phyloP scores from a whole-genome alignment of 2,888 invertebrate species.

The Mantis religiosa region DNA sequence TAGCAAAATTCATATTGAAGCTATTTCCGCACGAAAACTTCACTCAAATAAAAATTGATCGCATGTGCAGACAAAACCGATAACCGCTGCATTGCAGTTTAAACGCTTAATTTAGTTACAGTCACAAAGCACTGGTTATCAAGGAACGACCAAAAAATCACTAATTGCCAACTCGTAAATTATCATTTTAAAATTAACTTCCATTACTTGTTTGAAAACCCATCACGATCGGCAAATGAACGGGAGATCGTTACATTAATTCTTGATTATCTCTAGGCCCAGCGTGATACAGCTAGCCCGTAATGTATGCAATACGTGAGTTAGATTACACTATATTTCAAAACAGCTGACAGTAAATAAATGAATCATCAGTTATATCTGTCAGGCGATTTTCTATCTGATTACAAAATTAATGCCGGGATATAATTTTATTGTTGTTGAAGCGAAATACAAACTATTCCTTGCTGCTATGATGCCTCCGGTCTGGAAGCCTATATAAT shows the following conservation, averaged over 20 bases:
- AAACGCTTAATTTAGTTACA: background rate
- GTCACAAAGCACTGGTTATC: background rate
- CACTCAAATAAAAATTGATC: background rate
- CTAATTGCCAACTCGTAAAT: background rate
- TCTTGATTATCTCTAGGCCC: background rate
- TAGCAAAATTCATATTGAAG: background rate
- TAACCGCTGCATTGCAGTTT: background rate
- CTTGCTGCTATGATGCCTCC: background rate
- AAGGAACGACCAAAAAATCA: background rate
- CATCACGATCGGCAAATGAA: background rate
- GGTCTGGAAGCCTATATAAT: background rate
- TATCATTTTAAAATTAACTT: background rate
- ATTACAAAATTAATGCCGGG: background rate
- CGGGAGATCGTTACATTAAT: background rate
- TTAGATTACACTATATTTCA: background rate
- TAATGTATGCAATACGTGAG: background rate
- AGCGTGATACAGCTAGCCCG: background rate
- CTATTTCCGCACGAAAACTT: background rate
- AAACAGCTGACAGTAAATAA: background rate
- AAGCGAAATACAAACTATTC: background rate
- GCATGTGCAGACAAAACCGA: background rate
- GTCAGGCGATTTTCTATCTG: background rate
- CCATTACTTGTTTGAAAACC: background rate
- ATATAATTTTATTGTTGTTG: background rate
- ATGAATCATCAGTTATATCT: background rate